A percentile compares a stretch with the other conserved stretches of the same genome.
These are phyloP conservation scores for Pseudomyrmex gracilis DNA, from an alignment of 1,140 invertebrate genomes.

Conservation along the genomic window DNA sequence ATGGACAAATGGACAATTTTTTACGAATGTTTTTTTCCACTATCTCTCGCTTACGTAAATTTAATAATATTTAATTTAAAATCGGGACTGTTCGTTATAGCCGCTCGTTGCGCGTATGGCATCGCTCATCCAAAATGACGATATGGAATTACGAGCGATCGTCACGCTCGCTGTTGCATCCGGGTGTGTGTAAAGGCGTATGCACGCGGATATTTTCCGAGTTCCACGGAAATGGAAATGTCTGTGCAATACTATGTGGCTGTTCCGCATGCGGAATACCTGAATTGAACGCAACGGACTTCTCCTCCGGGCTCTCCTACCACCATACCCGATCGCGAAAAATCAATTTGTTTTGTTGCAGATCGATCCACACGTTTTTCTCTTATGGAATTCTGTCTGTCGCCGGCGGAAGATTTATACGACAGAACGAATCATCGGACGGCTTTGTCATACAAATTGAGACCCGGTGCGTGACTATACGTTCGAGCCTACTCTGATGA, in stretches of 20 bases:
- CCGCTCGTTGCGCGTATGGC: not conserved
- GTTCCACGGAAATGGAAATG: slow-evolving; percentile 64
- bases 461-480: slow-evolving; percentile 4
- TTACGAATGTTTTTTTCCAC: slow-evolving; percentile 5
- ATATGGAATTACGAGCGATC: slow-evolving; percentile 59
- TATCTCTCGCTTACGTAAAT: not conserved
- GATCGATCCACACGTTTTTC: slow-evolving; percentile 47
- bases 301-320: not conserved
- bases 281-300: slow-evolving; percentile 23
- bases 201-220: slow-evolving; percentile 34
- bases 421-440: slow-evolving; percentile 29
- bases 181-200: slow-evolving; percentile 11
- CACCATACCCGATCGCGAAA: not conserved
- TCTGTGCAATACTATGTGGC: slow-evolving; percentile 34
- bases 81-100: not conserved
- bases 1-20: not conserved
- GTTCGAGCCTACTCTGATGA: slow-evolving; percentile 4
- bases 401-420: slow-evolving; percentile 43
- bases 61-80: slow-evolving; percentile 47
- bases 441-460: slow-evolving; percentile 54
- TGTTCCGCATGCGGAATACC: slow-evolving; percentile 54
- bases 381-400: slow-evolving; percentile 39
- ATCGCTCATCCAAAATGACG: slow-evolving; percentile 7
- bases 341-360: slow-evolving; percentile 60
- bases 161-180: not conserved